These are phyloP conservation scores for Dusona sp. DNA, from an alignment of 2,888 invertebrate species.

Conservation along the genomic window DNA sequence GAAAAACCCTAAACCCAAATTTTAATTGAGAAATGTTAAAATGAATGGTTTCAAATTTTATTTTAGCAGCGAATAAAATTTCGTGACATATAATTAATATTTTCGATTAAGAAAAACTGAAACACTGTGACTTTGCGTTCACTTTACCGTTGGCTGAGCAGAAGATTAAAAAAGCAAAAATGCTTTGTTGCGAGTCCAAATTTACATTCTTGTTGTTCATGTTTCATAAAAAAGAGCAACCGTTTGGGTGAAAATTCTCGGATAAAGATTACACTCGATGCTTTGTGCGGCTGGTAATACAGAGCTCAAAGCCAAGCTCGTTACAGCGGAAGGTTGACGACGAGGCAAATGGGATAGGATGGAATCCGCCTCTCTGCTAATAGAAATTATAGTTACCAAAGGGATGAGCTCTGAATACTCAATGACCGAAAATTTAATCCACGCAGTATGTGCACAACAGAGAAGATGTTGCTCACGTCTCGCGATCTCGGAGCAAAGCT, in stretches of 20 bases:
- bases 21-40: too few species aligned
- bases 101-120: background rate
- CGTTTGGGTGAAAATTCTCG: background rate
- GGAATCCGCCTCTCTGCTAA: conserved; percentile 26
- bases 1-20: too few species aligned
- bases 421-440: conserved; percentile 55
- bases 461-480: conserved; percentile 4
- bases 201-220: background rate
- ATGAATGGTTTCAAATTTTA: too few species aligned
- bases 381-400: conserved; percentile 58
- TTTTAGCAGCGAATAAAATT: background rate
- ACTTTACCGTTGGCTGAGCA: background rate
- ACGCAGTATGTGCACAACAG: conserved; percentile 11
- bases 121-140: background rate
- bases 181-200: background rate
- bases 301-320: conserved; percentile 57
- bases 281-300: conserved; percentile 34
- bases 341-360: background rate
- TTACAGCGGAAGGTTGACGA: conserved; percentile 24
- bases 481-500: conserved; percentile 15
- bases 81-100: background rate
- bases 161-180: background rate
- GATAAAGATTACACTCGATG: conserved; percentile 42
- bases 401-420: conserved; percentile 57
- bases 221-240: background rate